Percentiles rank a stretch among this genome's conserved stretches.
Evolutionary conservation across 53 echinoderm and acorn worm species (phyloP).

Genomic region (Zoroaster sp.): DNA sequence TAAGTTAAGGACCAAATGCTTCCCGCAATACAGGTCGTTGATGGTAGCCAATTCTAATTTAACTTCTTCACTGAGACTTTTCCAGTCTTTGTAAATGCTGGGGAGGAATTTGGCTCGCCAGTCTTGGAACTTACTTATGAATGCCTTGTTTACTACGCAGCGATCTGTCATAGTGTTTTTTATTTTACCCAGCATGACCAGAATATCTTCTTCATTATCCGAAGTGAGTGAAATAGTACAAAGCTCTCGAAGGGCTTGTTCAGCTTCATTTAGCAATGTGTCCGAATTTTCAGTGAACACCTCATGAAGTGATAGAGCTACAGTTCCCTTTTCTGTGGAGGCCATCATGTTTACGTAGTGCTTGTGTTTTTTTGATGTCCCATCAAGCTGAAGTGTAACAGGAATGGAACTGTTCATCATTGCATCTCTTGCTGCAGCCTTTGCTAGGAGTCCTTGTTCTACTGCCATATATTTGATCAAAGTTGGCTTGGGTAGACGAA

Average conservation of each 20-base stretch:
- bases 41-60: conserved; percentile 44
- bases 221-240: background rate
- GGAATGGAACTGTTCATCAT: conserved; percentile 12
- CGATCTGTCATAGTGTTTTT: conserved; percentile 82
- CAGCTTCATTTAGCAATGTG: conserved; percentile 44
- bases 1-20: conserved; percentile 59
- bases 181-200: conserved; percentile 47
- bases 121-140: conserved; percentile 27
- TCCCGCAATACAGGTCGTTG: conserved; percentile 68
- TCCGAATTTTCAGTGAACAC: conserved; percentile 39
- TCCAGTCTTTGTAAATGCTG: conserved; percentile 44
- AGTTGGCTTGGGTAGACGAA: conserved; percentile 66
- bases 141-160: conserved; percentile 69
- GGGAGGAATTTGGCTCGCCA: conserved; percentile 51
- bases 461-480: conserved; percentile 60
- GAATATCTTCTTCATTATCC: background rate
- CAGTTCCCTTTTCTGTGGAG: conserved; percentile 50
- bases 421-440: conserved; percentile 48
- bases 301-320: conserved; percentile 36
- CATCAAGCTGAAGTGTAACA: conserved; percentile 57
- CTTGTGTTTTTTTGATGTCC: conserved; percentile 66
- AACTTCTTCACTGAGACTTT: conserved; percentile 23
- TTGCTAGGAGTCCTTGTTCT: conserved; percentile 68
- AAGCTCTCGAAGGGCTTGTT: conserved; percentile 20
- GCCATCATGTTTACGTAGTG: conserved; percentile 55